Evolutionary conservation across 2,113 vertebrate species (phyloP), one percentile per base, ranked within the genome.

Genomic region (Mellivora capensis): DNA sequence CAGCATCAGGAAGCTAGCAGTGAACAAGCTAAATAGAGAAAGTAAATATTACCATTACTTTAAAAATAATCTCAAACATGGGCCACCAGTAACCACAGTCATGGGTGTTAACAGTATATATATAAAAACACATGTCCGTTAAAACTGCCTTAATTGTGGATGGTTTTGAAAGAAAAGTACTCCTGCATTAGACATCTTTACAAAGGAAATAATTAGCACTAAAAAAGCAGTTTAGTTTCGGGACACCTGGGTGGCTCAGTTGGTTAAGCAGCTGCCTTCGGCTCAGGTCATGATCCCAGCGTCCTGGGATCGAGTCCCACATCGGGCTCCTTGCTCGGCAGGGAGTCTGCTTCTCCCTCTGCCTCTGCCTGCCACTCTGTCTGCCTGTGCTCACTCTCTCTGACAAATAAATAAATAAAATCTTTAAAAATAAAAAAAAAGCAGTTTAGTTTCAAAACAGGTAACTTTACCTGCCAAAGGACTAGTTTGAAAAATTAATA

Each of bases 41-140:
- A 29, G 89, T 94, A 97, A 98, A 97, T 91, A 98, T 91, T 85
- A 76, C n/a, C 76, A 84, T 80, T 87, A 72, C 74, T 91, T 94
- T 96, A 54, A 97, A 96, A 97, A 94, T 90, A 91, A 84, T 42
- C 91, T 61, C 85, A 93, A 83, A 85, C 34, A 6, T 42, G 25
- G 42, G 49, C 20, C 29, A 59, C 86, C 72, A 64, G 27, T 37
- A 72, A 74, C 80, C 64, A 81, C 20, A 74, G 42, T 14, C 61
- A 88, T 67, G 92, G 77, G 27, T 91, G 7, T 64, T 89, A 96
- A 72, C 18, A 79, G 76, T 57, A 23, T n/a, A 27, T 71, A 97
- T 87, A 85, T 82, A 27, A 72, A 97, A 81, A 37, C 77, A 88
- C 31, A 20, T 25, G 34, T 42, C 62, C 62, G 71, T 89, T 91